Percentiles rank a stretch among this genome's conserved stretches.
Evolutionary conservation across 2,797 vertebrate species (phyloP).

Genomic region (Hafferia zeledoni): DNA sequence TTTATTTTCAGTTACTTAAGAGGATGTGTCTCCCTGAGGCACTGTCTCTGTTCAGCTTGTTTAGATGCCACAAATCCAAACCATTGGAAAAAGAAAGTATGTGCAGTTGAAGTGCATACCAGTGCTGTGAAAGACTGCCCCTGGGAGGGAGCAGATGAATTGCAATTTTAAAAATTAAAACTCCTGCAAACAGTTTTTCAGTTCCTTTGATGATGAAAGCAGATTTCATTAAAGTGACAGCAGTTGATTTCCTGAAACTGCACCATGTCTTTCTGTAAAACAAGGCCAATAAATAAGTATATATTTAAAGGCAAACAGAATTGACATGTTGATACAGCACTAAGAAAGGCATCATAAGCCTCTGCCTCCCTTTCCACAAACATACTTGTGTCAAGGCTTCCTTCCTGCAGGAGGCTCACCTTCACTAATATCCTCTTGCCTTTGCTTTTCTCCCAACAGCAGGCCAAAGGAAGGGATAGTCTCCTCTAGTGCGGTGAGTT

Average conservation of each 20-base stretch:
- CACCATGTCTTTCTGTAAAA: neutral
- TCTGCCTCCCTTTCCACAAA: neutral
- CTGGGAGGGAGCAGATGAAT: conserved; percentile 39
- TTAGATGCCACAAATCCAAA: conserved; percentile 44
- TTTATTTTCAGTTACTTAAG: conserved; percentile 36
- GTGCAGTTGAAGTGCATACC: neutral
- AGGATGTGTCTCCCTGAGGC: conserved; percentile 33
- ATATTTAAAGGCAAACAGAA: neutral
- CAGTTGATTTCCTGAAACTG: conserved; percentile 25
- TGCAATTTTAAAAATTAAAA: conserved; percentile 26
- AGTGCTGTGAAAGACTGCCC: conserved; percentile 1
- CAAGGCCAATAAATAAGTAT: neutral
- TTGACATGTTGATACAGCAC: neutral
- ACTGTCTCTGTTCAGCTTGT: conserved; percentile 40
- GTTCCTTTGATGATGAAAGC: conserved; percentile 52
- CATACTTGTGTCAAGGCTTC: conserved; percentile 37
- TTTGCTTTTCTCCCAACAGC: conserved; percentile 36
- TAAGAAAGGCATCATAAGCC: neutral
- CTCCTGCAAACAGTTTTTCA: neutral
- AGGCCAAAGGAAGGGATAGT: conserved; percentile 45
- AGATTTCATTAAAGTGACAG: conserved; percentile 50
- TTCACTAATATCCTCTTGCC: conserved; percentile 40
- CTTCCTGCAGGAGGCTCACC: conserved; percentile 45
- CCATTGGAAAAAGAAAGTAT: neutral
- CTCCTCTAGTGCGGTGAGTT: neutral